A percentile compares a stretch with the other conserved stretches of the same genome.
phyloP scores from a whole-genome alignment of 2,888 invertebrate genomes.

The Danaus chrysippus region DNA sequence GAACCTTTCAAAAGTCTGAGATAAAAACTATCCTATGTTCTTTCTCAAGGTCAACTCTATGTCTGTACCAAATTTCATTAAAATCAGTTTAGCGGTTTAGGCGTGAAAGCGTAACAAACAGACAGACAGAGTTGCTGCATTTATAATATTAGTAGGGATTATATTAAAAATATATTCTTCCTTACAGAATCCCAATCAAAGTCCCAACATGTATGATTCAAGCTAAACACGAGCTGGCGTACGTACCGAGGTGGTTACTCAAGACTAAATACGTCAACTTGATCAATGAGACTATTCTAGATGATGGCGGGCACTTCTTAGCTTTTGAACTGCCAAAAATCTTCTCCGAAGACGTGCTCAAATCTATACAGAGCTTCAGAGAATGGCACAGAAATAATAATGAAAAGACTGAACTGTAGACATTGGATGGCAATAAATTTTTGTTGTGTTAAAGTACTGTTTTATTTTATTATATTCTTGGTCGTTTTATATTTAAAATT shows the following conservation, averaged over 20 bases:
- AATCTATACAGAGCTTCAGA: conserved; percentile 51
- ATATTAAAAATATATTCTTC: background rate
- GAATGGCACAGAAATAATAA: conserved; percentile 36
- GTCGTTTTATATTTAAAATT: too few relatives aligned
- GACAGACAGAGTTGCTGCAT: too few relatives aligned
- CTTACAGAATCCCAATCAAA: conserved; percentile 77
- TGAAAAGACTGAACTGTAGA: conserved; percentile 35
- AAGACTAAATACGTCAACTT: conserved; percentile 81
- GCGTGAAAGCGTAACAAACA: too few relatives aligned
- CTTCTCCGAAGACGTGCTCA: conserved; percentile 83
- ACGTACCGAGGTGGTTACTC: conserved; percentile 78
- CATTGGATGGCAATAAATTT: conserved; percentile 29
- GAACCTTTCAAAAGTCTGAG: too few relatives aligned
- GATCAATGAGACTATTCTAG: conserved; percentile 79
- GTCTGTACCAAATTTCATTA: too few relatives aligned
- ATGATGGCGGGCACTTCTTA: conserved; percentile 90
- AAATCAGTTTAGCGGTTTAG: too few relatives aligned
- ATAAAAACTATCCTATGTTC: too few relatives aligned
- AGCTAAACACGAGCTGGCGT: conserved; percentile 84
- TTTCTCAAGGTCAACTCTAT: too few relatives aligned
- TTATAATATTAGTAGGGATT: background rate
- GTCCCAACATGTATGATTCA: conserved; percentile 64
- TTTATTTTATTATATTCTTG: too few relatives aligned
- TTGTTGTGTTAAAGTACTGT: background rate
- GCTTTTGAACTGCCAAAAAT: conserved; percentile 87